phyloP scores from a whole-genome alignment of 1,140 invertebrate genomes.

The Acromyrmex echinatior region DNA sequence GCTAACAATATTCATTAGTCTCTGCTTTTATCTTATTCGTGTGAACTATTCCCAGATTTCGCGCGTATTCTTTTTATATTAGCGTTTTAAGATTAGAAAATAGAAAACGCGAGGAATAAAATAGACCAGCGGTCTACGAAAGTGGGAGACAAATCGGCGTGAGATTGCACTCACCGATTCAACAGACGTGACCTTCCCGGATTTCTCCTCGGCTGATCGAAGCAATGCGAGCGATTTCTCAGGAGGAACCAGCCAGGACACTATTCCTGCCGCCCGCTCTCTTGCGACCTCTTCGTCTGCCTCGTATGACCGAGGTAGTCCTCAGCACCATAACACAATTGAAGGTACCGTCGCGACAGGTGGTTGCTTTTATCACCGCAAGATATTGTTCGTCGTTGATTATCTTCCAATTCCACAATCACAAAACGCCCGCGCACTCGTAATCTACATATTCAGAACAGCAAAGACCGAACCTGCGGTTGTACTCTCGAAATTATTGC shows the following conservation, averaged over 20 bases:
- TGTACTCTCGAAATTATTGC: background rate
- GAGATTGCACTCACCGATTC: conserved; percentile 66
- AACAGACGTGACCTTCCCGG: conserved; percentile 60
- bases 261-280: conserved; percentile 36
- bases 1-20: background rate
- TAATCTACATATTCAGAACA: background rate
- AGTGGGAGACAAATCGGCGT: conserved; percentile 38
- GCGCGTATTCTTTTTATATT: background rate
- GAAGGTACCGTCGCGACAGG: conserved; percentile 37
- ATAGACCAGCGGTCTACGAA: conserved; percentile 19
- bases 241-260: background rate
- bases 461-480: background rate
- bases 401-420: conserved; percentile 6
- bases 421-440: conserved; percentile 3
- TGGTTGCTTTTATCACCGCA: conserved; percentile 15
- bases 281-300: conserved; percentile 68
- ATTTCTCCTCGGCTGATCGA: conserved; percentile 51
- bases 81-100: conserved; percentile 30
- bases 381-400: background rate
- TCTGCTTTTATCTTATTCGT: background rate
- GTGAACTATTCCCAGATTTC: conserved; percentile 1
- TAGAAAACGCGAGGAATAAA: conserved; percentile 27
- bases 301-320: conserved; percentile 54
- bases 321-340: conserved; percentile 73
- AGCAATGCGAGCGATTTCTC: conserved; percentile 35